Percentiles rank a stretch among this genome's conserved stretches.
Evolutionary conservation across 2,888 invertebrate genomes (phyloP).

Genomic region (Yponomeuta cagnagella): DNA sequence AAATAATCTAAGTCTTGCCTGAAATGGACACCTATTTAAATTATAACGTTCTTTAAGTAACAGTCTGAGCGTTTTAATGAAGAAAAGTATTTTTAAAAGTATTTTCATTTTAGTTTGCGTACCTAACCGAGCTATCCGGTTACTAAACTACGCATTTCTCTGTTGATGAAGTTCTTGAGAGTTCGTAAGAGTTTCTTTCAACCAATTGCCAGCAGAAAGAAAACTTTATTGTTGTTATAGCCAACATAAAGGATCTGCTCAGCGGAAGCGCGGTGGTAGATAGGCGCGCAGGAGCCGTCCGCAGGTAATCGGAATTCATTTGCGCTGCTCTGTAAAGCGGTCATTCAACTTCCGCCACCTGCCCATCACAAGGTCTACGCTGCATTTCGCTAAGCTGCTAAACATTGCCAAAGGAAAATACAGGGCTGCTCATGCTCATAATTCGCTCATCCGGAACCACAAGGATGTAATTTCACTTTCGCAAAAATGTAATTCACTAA

Average conservation of each 20-base stretch:
- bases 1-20: too few relatives aligned
- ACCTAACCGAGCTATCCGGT: not conserved
- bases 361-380: not conserved
- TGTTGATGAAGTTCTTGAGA: not conserved
- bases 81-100: too few relatives aligned
- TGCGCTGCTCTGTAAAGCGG: not conserved
- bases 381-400: not conserved
- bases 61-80: too few relatives aligned
- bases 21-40: too few relatives aligned
- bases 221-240: conserved; percentile 7
- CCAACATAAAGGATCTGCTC: not conserved
- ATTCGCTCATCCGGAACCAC: too few relatives aligned
- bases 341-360: not conserved
- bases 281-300: not conserved
- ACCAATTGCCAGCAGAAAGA: not conserved
- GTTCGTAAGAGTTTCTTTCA: not conserved
- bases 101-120: too few relatives aligned
- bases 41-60: too few relatives aligned
- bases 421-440: too few relatives aligned
- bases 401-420: not conserved
- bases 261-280: not conserved
- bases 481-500: too few relatives aligned
- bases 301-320: not conserved
- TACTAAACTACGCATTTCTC: not conserved
- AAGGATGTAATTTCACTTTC: too few relatives aligned